phyloP scores from a whole-genome alignment of 2,888 invertebrate genomes.

The Leptopterna dolabrata region DNA sequence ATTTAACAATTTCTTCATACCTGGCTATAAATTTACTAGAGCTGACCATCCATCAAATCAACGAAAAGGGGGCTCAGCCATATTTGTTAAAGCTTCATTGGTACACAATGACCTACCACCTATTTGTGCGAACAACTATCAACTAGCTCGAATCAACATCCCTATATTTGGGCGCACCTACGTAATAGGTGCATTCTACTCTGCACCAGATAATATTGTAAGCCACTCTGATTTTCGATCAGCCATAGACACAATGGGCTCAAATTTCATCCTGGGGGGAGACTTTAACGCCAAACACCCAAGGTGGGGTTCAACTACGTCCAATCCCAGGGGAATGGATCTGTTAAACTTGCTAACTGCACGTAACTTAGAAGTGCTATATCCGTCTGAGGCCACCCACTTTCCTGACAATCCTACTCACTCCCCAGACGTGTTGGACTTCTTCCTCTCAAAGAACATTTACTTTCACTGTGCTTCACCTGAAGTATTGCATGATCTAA shows the following conservation, averaged over 20 bases:
- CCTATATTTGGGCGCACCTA: background rate
- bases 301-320: no score
- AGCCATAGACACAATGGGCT: background rate
- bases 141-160: background rate
- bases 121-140: background rate
- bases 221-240: background rate
- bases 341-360: background rate
- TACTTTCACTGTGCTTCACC: background rate
- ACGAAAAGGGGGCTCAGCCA: conserved; percentile 22
- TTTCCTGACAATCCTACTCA: background rate
- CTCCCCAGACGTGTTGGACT: background rate
- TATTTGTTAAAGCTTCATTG: conserved; percentile 14
- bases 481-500: conserved; percentile 10
- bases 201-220: conserved; percentile 29
- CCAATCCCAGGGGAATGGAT: background rate
- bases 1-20: conserved; percentile 16
- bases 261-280: conserved; percentile 16
- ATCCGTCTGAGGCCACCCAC: conserved; percentile 14
- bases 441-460: conserved; percentile 15
- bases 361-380: conserved; percentile 1
- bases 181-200: background rate
- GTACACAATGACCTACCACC: conserved; percentile 13
- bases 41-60: conserved; percentile 36
- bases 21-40: conserved; percentile 6
- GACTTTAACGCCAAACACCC: no score